Evolutionary conservation across 1,140 invertebrate genomes (phyloP).

Genomic region (Steinernema khuongi): DNA sequence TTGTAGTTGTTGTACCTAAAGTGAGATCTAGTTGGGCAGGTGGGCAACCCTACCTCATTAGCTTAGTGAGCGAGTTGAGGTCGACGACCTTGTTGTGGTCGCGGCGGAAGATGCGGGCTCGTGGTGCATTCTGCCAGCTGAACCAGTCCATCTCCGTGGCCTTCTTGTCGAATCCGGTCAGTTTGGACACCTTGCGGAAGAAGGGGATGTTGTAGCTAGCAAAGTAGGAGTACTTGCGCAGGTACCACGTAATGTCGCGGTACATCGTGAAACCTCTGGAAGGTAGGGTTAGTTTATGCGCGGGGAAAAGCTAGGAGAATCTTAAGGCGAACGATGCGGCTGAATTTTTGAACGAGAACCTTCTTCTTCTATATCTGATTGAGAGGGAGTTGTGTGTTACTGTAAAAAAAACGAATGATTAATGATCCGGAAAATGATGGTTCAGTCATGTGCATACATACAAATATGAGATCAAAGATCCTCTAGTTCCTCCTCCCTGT

Average conservation of each 20-base stretch:
- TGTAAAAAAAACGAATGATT: not conserved
- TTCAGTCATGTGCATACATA: too few species aligned
- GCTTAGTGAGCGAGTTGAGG: slow-evolving; percentile 63
- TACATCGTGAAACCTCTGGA: slow-evolving; percentile 58
- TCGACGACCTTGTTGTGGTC: slow-evolving; percentile 64
- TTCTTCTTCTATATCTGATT: too few species aligned
- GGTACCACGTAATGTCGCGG: slow-evolving; percentile 46
- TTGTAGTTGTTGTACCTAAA: slow-evolving; percentile 68
- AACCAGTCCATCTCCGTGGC: slow-evolving; percentile 67
- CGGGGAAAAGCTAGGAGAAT: not conserved
- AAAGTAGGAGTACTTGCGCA: slow-evolving; percentile 65
- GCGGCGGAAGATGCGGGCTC: slow-evolving; percentile 66
- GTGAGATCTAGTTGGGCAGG: too few species aligned
- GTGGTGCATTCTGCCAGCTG: slow-evolving; percentile 65
- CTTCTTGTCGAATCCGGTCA: slow-evolving; percentile 58
- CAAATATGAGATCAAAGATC: too few species aligned
- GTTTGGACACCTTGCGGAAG: slow-evolving; percentile 60
- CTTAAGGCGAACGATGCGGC: too few species aligned
- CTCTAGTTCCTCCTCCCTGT: too few species aligned
- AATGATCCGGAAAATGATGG: too few species aligned
- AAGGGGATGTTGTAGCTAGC: slow-evolving; percentile 72
- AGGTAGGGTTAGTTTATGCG: slow-evolving; percentile 12
- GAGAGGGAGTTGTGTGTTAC: too few species aligned
- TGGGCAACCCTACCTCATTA: slow-evolving; percentile 65
- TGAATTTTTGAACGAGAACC: too few species aligned